Evolutionary conservation across 2,797 vertebrate species (phyloP).

Genomic region (Gymnopithys bicolor): DNA sequence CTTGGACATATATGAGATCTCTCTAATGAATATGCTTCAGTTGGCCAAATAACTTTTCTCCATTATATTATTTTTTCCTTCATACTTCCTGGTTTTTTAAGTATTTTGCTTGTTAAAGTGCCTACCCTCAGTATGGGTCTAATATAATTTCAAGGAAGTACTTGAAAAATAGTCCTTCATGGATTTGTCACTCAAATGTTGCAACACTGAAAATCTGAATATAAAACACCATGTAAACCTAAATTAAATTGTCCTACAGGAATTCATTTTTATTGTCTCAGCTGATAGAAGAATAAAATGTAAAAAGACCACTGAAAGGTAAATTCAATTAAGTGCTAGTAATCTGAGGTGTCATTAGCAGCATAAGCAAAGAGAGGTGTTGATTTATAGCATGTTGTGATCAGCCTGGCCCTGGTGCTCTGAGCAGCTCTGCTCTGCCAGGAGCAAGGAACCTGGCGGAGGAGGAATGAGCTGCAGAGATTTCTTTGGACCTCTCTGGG

Average conservation of each 20-base stretch:
- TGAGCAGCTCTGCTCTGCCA: neutral
- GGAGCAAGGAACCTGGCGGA: neutral
- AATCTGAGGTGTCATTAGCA: conserved; percentile 2
- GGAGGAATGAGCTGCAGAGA: neutral
- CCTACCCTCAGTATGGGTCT: neutral
- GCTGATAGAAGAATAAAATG: neutral
- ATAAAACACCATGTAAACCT: neutral
- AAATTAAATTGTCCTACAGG: neutral
- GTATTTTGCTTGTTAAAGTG: neutral
- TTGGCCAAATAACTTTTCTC: neutral
- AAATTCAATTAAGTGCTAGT: neutral
- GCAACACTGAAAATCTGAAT: neutral
- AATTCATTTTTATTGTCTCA: conserved; percentile 12
- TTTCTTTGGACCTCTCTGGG: neutral
- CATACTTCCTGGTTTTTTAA: neutral
- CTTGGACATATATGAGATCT: neutral
- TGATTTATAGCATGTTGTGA: neutral
- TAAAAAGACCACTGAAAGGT: conserved; percentile 1
- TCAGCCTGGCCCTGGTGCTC: neutral
- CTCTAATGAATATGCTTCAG: neutral
- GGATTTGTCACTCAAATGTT: neutral
- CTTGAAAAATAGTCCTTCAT: neutral
- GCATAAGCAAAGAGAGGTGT: neutral
- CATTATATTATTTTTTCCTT: neutral
- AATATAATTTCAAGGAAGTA: neutral